These are phyloP conservation scores for Macaca fascicularis DNA, from an alignment of 2,113 vertebrate species.

Conservation along the genomic window DNA sequence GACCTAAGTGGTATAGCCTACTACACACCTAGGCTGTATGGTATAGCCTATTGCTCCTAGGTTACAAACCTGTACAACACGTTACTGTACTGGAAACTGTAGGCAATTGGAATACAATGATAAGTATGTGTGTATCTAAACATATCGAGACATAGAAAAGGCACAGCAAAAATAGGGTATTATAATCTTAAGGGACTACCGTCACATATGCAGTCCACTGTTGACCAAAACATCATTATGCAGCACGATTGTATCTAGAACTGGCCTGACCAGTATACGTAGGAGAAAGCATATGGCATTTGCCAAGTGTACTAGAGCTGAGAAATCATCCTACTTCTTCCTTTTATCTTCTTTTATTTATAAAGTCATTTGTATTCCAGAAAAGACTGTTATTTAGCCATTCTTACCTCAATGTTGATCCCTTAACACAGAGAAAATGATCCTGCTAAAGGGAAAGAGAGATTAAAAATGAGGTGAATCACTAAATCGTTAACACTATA, in stretches of 20 bases:
- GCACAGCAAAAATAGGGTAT: not conserved
- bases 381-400: conserved; percentile 54
- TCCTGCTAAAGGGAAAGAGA: conserved; percentile 56
- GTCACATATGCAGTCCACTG: too few relatives aligned
- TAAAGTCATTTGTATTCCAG: conserved; percentile 63
- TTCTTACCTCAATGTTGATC: conserved; percentile 55
- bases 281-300: not conserved
- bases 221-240: not conserved
- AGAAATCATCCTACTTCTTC: not conserved
- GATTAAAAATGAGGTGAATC: conserved; percentile 54
- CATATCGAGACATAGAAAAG: not conserved
- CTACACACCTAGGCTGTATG: not conserved
- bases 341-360: conserved; percentile 32
- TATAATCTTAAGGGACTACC: not conserved
- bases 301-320: not conserved
- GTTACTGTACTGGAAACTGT: not conserved
- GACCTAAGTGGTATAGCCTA: not conserved
- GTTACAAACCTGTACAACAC: not conserved
- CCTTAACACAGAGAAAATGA: conserved; percentile 67
- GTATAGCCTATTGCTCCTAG: not conserved
- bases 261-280: not conserved
- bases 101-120: not conserved
- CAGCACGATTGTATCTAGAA: not conserved
- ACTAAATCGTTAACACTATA: conserved; percentile 53
- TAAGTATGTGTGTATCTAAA: not conserved